Evolutionary conservation across 2,797 vertebrate genomes (phyloP).

Genomic region (Lagodon rhomboides): DNA sequence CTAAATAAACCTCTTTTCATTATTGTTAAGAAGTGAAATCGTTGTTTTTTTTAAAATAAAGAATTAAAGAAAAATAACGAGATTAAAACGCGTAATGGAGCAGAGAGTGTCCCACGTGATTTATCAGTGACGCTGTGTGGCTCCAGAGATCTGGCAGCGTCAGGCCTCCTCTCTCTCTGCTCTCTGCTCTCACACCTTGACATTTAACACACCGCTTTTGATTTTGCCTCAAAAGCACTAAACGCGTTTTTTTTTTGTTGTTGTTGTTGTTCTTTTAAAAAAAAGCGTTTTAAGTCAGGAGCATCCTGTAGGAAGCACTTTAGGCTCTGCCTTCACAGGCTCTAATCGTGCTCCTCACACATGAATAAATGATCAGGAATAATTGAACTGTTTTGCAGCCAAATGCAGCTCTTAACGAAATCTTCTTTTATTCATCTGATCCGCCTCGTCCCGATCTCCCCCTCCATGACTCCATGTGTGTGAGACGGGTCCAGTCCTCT

Average conservation of each 20-base stretch:
- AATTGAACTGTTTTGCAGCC: not conserved
- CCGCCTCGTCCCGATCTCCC: not conserved
- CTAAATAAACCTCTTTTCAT: not conserved
- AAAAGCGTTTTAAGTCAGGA: not conserved
- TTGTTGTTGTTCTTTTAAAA: no score
- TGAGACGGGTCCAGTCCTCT: not conserved
- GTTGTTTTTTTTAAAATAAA: not conserved
- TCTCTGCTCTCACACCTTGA: constrained; percentile 13
- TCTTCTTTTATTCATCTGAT: not conserved
- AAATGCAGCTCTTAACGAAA: constrained; percentile 11
- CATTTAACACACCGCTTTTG: not conserved
- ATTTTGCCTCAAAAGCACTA: not conserved
- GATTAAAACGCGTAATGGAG: constrained; percentile 1
- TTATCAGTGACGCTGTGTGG: constrained; percentile 43
- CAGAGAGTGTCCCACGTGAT: constrained; percentile 61
- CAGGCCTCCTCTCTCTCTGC: constrained; percentile 21
- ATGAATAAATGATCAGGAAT: not conserved
- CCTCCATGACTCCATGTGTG: not conserved
- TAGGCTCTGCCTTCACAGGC: not conserved
- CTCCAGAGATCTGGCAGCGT: constrained; percentile 39
- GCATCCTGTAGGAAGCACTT: not conserved
- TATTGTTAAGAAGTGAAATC: not conserved
- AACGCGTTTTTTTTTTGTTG: not conserved
- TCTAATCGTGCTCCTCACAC: constrained; percentile 5
- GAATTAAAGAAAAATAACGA: not conserved